Percentiles rank a stretch among this genome's conserved stretches.
phyloP scores from a whole-genome alignment of 2,797 vertebrate species.

The Leucoraja ocellata region DNA sequence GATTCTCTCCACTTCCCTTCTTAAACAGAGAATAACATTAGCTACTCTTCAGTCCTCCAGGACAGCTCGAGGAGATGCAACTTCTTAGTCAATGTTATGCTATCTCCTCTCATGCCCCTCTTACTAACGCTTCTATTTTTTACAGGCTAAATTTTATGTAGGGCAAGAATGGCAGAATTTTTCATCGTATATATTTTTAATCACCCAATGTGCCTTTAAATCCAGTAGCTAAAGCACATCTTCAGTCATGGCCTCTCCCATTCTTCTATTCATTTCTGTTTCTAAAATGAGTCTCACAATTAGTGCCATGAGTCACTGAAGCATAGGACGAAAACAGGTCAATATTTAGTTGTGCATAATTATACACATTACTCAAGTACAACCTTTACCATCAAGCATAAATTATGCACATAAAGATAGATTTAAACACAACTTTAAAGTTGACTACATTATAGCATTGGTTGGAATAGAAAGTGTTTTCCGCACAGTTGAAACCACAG shows the following conservation, averaged over 20 bases:
- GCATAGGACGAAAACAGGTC: neutral
- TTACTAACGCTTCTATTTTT: too few relatives aligned
- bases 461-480: neutral
- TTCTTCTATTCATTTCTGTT: neutral
- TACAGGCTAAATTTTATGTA: too few relatives aligned
- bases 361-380: neutral
- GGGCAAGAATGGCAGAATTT: too few relatives aligned
- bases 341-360: neutral
- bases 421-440: neutral
- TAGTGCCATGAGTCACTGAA: neutral
- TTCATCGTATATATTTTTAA: too few relatives aligned
- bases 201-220: too few relatives aligned
- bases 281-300: neutral
- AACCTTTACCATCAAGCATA: neutral
- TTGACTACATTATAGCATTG: neutral
- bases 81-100: too few relatives aligned
- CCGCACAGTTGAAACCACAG: neutral
- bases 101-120: too few relatives aligned
- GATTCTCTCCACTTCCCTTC: too few relatives aligned
- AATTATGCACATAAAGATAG: neutral
- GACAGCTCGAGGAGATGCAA: too few relatives aligned
- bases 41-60: too few relatives aligned
- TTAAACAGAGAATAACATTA: too few relatives aligned
- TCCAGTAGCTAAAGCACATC: neutral
- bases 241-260: neutral